These are phyloP conservation scores for Knipowitschia caucasica DNA, from an alignment of 2,797 vertebrate genomes.

Conservation along the genomic window DNA sequence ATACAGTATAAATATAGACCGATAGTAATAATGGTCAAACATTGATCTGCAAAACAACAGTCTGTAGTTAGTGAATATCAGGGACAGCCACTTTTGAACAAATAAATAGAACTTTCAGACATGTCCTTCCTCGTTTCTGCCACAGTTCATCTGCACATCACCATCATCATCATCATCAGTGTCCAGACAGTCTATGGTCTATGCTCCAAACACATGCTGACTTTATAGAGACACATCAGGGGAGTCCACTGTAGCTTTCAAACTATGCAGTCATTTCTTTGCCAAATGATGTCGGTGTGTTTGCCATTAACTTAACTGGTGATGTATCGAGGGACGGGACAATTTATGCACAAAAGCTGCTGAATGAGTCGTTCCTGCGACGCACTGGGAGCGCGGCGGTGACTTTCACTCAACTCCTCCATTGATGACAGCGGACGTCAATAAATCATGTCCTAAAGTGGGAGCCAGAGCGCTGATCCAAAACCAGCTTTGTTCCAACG, in stretches of 20 bases:
- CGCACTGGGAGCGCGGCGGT: conserved; percentile 48
- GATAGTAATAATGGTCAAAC: no score
- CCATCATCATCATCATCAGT: no score
- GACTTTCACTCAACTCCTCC: conserved; percentile 62
- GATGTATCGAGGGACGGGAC: conserved; percentile 24
- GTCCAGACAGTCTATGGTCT: no score
- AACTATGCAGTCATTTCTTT: conserved; percentile 52
- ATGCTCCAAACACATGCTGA: conserved; percentile 37
- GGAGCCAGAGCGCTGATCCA: conserved; percentile 57
- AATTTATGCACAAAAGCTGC: conserved; percentile 63
- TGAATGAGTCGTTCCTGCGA: conserved; percentile 56
- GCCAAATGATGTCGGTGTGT: conserved; percentile 41
- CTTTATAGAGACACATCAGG: conserved; percentile 32
- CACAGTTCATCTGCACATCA: no score
- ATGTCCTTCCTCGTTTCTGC: no score
- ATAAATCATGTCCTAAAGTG: conserved; percentile 69
- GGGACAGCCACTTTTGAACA: no score
- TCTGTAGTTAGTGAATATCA: no score
- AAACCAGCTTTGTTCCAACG: conserved; percentile 50
- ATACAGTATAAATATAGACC: no score
- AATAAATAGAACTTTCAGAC: no score
- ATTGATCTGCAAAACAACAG: no score
- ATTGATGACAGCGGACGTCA: conserved; percentile 54
- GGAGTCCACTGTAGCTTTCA: conserved; percentile 27
- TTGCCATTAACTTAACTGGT: conserved; percentile 36